These are phyloP conservation scores for Ibidorhyncha struthersii DNA, from an alignment of 2,113 vertebrate species.

Conservation along the genomic window DNA sequence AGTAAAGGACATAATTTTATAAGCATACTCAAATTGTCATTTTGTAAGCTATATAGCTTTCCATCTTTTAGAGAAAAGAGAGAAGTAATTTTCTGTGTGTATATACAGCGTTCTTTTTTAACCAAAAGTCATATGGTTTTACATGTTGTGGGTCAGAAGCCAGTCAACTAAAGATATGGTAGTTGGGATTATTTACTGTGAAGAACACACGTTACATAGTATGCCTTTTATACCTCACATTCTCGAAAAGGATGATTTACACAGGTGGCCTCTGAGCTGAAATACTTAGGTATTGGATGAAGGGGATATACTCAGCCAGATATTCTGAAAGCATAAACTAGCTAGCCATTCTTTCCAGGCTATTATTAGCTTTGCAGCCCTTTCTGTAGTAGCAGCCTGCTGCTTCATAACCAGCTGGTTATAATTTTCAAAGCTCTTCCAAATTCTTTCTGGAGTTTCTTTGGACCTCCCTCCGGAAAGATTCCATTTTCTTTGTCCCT, in stretches of 20 bases:
- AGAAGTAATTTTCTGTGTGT: not conserved
- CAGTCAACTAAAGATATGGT: not conserved
- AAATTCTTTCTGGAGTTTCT: constrained; percentile 71
- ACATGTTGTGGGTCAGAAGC: not conserved
- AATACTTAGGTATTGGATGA: not conserved
- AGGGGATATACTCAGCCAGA: not conserved
- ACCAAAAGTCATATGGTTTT: not conserved
- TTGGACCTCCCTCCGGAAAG: constrained; percentile 64
- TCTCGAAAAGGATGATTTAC: not conserved
- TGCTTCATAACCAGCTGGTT: constrained; percentile 48
- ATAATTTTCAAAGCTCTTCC: constrained; percentile 67
- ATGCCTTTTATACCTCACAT: not conserved
- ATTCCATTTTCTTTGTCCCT: constrained; percentile 68
- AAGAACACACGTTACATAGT: not conserved
- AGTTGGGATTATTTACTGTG: not conserved
- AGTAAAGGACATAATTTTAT: not conserved
- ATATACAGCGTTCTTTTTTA: not conserved
- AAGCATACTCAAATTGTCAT: not conserved
- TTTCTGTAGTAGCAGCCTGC: constrained; percentile 54
- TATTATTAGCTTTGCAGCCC: constrained; percentile 65
- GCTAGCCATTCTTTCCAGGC: constrained; percentile 15
- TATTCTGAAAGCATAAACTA: constrained; percentile 17
- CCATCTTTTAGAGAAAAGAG: not conserved
- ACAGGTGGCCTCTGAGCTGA: constrained; percentile 20
- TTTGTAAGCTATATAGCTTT: not conserved